Conservation (phyloP, 37 sponge, comb jelly and placozoan genomes). For the Axinella damicornis region DNA sequence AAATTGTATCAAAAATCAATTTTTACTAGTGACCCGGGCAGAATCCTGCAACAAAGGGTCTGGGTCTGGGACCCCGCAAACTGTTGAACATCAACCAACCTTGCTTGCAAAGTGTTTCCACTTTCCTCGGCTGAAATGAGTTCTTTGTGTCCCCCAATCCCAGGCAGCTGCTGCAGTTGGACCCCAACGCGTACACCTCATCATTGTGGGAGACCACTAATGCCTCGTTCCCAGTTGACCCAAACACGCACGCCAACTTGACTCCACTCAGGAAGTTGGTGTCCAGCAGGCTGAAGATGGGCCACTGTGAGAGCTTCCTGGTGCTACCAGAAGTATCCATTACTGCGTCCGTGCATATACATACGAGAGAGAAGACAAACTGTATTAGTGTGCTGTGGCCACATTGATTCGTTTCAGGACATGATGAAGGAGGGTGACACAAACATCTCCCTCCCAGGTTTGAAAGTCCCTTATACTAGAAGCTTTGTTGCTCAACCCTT, state of each 20-base stretch:
- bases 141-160: conserved; percentile 73
- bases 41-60: too few relatives aligned
- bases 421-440: too few relatives aligned
- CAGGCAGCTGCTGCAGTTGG: conserved; percentile 78
- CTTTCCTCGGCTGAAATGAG: conserved; percentile 63
- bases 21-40: too few relatives aligned
- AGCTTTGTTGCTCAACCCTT: too few relatives aligned
- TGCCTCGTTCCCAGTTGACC: conserved; percentile 85
- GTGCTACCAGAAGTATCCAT: background rate
- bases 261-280: conserved; percentile 49
- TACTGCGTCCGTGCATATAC: background rate
- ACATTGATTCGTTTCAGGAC: too few relatives aligned
- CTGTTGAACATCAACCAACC: conserved; percentile 16
- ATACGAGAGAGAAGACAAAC: too few relatives aligned
- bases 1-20: too few relatives aligned
- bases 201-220: conserved; percentile 71
- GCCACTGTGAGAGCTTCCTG: conserved; percentile 62
- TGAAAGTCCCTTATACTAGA: too few relatives aligned
- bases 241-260: conserved; percentile 81
- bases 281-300: conserved; percentile 79
- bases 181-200: conserved; percentile 85
- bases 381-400: too few relatives aligned
- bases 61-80: too few relatives aligned
- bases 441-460: too few relatives aligned
- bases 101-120: conserved; percentile 61